Conservation (phyloP, 2,113 vertebrate species). For the Pseudorectes ferrugineus region DNA sequence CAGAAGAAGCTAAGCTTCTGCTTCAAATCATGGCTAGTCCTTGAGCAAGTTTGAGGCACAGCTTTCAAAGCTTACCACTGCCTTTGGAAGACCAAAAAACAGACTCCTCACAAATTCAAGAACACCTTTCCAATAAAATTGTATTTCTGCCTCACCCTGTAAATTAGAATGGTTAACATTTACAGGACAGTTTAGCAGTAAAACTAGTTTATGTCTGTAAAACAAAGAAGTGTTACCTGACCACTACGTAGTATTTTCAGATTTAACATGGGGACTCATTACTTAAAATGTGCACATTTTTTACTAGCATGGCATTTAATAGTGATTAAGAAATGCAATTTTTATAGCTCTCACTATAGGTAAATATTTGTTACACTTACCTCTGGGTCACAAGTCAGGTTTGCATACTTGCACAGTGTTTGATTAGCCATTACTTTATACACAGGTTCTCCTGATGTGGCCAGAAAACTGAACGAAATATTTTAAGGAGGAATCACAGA, state of each 20-base stretch:
- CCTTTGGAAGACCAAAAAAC: background rate
- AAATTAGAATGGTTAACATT: background rate
- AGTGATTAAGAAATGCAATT: background rate
- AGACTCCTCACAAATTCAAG: background rate
- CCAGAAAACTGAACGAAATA: conserved; percentile 79
- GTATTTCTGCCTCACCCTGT: background rate
- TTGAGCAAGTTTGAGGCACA: background rate
- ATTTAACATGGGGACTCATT: background rate
- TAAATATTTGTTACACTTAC: conserved; percentile 65
- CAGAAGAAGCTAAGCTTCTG: background rate
- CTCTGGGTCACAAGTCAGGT: conserved; percentile 85
- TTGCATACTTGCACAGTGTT: conserved; percentile 82
- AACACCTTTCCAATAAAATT: background rate
- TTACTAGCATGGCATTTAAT: background rate
- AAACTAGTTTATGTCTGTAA: background rate
- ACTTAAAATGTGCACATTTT: background rate
- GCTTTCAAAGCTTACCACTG: background rate
- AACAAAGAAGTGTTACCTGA: background rate
- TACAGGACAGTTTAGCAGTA: background rate
- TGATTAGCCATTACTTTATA: conserved; percentile 87
- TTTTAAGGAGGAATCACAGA: conserved; percentile 69
- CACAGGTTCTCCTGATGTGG: conserved; percentile 87
- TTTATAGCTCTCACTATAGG: background rate
- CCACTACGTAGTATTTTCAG: background rate
- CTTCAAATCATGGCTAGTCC: background rate